phyloP scores from a whole-genome alignment of 92 coral and sea anemone species.

The Virgularia gustaviana region DNA sequence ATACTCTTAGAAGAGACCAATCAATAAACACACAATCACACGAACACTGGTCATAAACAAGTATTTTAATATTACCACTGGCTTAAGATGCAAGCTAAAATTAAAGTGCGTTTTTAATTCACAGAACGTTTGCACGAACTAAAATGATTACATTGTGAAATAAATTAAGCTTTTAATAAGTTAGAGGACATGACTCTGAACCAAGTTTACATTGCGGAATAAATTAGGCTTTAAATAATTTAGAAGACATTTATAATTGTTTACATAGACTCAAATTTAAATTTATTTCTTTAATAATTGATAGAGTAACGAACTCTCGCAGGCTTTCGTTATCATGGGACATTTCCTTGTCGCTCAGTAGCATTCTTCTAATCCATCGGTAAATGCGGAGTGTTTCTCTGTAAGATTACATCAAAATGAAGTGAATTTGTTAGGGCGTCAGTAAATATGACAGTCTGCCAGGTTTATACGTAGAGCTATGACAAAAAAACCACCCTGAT shows the following conservation, averaged over 20 bases:
- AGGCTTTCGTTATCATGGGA: slow-evolving; percentile 1
- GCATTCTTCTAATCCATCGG: slow-evolving; percentile 38
- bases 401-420: slow-evolving; percentile 32
- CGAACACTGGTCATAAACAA: no score
- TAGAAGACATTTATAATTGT: slow-evolving; percentile 7
- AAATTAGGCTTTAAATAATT: slow-evolving; percentile 24
- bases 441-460: no score
- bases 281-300: neutral
- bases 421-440: no score
- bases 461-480: no score
- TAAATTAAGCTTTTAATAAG: slow-evolving; percentile 20
- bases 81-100: no score
- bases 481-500: no score
- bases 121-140: no score
- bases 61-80: neutral
- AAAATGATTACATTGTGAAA: slow-evolving; percentile 3
- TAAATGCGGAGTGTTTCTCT: slow-evolving; percentile 33
- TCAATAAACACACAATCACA: no score
- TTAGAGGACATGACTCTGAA: slow-evolving; percentile 2
- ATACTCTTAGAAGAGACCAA: no score
- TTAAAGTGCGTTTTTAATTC: no score
- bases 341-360: slow-evolving; percentile 15
- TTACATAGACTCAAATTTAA: neutral
- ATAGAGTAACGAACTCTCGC: slow-evolving; percentile 31
- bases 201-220: slow-evolving; percentile 1